phyloP scores from a whole-genome alignment of 2,888 invertebrate species.

The Cistogaster globosa region DNA sequence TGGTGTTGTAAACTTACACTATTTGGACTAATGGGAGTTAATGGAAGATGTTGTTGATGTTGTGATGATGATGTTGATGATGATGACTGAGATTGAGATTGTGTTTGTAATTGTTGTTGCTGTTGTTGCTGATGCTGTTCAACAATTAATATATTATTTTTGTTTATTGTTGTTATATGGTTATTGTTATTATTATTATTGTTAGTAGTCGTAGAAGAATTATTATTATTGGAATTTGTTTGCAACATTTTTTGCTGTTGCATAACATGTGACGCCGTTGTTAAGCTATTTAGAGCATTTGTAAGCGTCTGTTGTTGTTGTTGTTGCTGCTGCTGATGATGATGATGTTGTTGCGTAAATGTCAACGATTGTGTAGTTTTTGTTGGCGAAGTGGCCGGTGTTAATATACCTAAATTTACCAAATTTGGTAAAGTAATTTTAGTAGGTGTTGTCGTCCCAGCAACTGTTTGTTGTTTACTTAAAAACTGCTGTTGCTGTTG shows the following conservation, averaged over 20 bases:
- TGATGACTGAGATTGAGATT: slow-evolving; percentile 59
- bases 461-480: slow-evolving; percentile 57
- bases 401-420: slow-evolving; percentile 84
- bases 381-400: slow-evolving; percentile 84
- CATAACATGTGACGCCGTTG: slow-evolving; percentile 74
- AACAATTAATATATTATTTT: slow-evolving; percentile 68
- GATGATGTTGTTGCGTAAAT: slow-evolving; percentile 77
- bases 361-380: slow-evolving; percentile 81
- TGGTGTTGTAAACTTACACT: slow-evolving; percentile 79
- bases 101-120: slow-evolving; percentile 64
- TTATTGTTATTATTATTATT: slow-evolving; percentile 67
- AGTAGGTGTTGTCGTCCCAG: slow-evolving; percentile 75
- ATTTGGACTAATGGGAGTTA: slow-evolving; percentile 82
- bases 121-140: slow-evolving; percentile 67
- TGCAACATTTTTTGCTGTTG: slow-evolving; percentile 73
- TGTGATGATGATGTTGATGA: slow-evolving; percentile 42
- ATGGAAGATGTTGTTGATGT: slow-evolving; percentile 80
- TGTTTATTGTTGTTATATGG: slow-evolving; percentile 68
- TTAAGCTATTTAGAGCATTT: slow-evolving; percentile 75
- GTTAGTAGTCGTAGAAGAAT: slow-evolving; percentile 47
- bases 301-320: slow-evolving; percentile 75
- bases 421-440: slow-evolving; percentile 82
- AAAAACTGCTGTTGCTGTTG: slow-evolving; percentile 74
- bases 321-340: slow-evolving; percentile 75
- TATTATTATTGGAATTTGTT: slow-evolving; percentile 73